Conservation (phyloP, 2,797 vertebrate genomes). For the Alfaro cultratus region DNA sequence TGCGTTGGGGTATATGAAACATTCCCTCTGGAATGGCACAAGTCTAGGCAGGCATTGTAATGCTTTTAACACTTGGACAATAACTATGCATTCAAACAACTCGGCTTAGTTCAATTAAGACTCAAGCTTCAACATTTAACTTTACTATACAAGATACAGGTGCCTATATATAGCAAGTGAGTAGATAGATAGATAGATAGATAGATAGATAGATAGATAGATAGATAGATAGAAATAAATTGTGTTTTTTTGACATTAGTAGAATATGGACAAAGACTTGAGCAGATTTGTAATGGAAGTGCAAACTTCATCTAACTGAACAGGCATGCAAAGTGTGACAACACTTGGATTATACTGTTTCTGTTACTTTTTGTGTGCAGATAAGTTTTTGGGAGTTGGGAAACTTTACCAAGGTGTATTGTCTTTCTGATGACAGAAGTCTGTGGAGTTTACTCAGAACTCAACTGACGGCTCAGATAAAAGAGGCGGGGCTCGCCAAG, state of each 20-base stretch:
- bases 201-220: too few relatives aligned
- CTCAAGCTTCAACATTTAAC: background rate
- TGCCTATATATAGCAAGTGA: too few relatives aligned
- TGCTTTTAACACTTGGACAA: background rate
- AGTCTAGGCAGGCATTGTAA: slow-evolving; percentile 15
- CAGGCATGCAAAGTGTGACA: background rate
- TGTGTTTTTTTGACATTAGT: too few relatives aligned
- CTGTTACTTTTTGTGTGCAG: background rate
- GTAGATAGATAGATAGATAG: too few relatives aligned
- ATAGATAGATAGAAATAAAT: too few relatives aligned
- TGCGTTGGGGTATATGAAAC: background rate
- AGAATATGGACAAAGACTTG: too few relatives aligned
- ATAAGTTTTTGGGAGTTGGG: background rate
- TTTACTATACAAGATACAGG: too few relatives aligned
- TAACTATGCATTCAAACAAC: background rate
- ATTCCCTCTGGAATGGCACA: slow-evolving; percentile 8
- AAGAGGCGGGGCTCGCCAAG: background rate
- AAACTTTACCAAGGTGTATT: background rate
- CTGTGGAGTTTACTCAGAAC: background rate
- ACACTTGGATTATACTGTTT: background rate
- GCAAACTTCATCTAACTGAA: background rate
- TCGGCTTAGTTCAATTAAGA: background rate
- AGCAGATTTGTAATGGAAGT: too few relatives aligned
- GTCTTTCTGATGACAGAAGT: background rate
- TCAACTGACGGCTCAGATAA: background rate